A percentile compares a stretch with the other conserved stretches of the same genome.
Evolutionary conservation across 2,888 invertebrate species (phyloP).

Genomic region (Adelphocoris suturalis): DNA sequence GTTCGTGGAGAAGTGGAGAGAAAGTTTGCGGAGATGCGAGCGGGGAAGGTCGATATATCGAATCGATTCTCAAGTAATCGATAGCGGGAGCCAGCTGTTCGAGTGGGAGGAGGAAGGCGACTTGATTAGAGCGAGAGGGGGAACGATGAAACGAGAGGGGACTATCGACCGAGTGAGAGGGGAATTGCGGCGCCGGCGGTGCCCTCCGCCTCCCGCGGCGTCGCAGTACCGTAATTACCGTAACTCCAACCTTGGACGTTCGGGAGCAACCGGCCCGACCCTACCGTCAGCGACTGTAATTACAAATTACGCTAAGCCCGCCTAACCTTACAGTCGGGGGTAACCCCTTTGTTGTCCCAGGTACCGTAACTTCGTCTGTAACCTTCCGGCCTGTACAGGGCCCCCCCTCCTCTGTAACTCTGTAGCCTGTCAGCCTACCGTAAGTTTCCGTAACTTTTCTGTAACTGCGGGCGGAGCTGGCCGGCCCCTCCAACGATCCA

Average conservation of each 20-base stretch:
- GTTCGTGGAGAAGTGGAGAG: neutral
- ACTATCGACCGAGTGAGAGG: neutral
- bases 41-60: neutral
- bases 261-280: neutral
- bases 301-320: conserved; percentile 13
- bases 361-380: conserved; percentile 37
- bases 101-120: neutral
- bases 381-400: neutral
- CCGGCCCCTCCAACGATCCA: neutral
- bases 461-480: neutral
- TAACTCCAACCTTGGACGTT: neutral
- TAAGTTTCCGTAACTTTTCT: conserved; percentile 3
- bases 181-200: neutral
- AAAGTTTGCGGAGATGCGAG: neutral
- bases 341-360: neutral
- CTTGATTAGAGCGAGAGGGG: neutral
- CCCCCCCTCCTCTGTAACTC: neutral
- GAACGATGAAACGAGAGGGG: neutral
- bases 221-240: neutral
- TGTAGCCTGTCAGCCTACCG: neutral
- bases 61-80: neutral
- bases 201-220: neutral
- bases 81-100: neutral
- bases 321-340: conserved; percentile 31
- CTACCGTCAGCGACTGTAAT: neutral